Base-by-base conservation (phyloP, 1,140 invertebrate genomes). In the Drosophila lowei region DNA sequence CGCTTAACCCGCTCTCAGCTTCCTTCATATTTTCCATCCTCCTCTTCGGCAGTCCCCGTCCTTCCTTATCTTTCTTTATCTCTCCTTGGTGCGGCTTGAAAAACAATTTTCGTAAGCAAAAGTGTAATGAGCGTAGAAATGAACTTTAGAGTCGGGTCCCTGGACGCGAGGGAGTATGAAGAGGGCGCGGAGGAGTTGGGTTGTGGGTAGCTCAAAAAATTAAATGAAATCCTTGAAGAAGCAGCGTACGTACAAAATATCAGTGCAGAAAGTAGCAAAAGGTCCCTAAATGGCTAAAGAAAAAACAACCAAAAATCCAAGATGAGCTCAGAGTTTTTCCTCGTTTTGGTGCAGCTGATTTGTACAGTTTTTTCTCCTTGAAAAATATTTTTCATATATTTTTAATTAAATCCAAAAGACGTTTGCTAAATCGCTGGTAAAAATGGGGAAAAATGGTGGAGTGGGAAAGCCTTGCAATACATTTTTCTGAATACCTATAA, bases 71-170 rank as follows among this genome's bases (percentile, higher is more conserved):
- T 77, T 63, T 79, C 80, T 73, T 73, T 81, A 77, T 81, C 76
- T 83, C 56, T 77, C 72, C 79, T 65, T 65, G 70, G 83, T 88
- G 78, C 78, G 83, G 71, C 84, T 88, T 83, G 78, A 79, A 86
- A 86, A 86, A 86, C 83, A 86, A 86, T 86, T 86, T 86, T 86
- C 83, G 83, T 79, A 86, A 88, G 83, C 83, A 86, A 86, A 86
- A 86, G 81, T 88, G 83, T 86, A 86, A 86, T 86, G 71, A 86
- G 83, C 78, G 83, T 88, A 86, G 83, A 86, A 88, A 86, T 86
- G 78, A 86, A 86, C 80, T 84, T 84, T 86, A 72, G 80, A 84
- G 56, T 66, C 77, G 44, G 56, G 66, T 47, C 63, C 79, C 23
- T 53, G 42, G 55, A 53, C 56, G 61, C 44, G 23, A 15, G 60